phyloP scores from a whole-genome alignment of 1,140 invertebrate genomes.

The Orius insidiosus region DNA sequence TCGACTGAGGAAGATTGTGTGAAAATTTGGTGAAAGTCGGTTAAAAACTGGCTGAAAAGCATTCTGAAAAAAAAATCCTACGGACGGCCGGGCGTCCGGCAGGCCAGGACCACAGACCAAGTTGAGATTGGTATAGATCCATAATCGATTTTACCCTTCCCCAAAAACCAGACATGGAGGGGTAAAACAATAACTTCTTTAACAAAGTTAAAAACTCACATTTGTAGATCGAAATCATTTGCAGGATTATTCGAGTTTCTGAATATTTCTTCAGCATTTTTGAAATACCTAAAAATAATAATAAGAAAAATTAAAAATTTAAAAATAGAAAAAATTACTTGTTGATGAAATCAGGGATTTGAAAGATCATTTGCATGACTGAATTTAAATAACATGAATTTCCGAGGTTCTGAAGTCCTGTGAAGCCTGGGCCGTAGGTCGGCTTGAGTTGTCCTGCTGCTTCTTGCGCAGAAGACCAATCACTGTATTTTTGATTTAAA shows the following conservation, averaged over 20 bases:
- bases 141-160: no score
- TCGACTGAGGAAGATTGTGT: no score
- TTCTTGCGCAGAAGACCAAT: constrained; percentile 89
- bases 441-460: constrained; percentile 67
- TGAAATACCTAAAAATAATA: constrained; percentile 41
- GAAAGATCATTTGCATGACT: constrained; percentile 61
- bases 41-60: no score
- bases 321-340: constrained; percentile 30
- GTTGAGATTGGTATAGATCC: no score
- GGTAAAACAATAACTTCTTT: no score
- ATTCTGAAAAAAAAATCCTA: no score
- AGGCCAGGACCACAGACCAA: no score
- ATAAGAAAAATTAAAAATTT: constrained; percentile 2
- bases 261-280: constrained; percentile 50
- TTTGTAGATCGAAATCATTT: constrained; percentile 83
- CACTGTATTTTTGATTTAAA: constrained; percentile 85
- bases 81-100: no score
- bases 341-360: constrained; percentile 71
- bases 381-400: constrained; percentile 98
- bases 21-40: no score
- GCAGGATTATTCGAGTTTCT: constrained; percentile 49
- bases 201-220: constrained; percentile 52
- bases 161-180: no score
- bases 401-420: constrained; percentile 60
- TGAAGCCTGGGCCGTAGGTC: constrained; percentile 80